Evolutionary conservation across 2,888 invertebrate species (phyloP).

Genomic region (Plebejus melissa): DNA sequence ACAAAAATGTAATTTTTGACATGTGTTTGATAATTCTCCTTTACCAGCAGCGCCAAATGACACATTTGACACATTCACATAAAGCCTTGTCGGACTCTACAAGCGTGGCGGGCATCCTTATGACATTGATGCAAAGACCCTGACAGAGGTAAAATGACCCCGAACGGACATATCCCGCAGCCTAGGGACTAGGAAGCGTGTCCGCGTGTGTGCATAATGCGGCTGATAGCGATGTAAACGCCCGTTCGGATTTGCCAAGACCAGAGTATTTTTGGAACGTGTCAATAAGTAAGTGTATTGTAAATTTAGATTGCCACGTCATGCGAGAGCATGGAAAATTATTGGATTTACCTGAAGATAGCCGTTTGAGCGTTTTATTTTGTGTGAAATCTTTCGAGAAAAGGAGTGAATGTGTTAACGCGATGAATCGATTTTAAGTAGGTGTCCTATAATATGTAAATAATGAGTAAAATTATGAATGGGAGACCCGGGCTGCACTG

Average conservation of each 20-base stretch:
- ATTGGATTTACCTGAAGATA: conserved; percentile 54
- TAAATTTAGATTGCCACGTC: conserved; percentile 75
- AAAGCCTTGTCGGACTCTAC: too few species aligned
- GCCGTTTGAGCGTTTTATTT: conserved; percentile 36
- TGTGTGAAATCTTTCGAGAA: not conserved
- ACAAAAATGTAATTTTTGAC: too few species aligned
- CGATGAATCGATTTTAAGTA: not conserved
- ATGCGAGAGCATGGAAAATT: conserved; percentile 57
- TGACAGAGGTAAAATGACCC: not conserved
- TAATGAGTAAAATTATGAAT: not conserved
- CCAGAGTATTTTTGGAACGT: conserved; percentile 74
- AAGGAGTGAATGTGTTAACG: not conserved
- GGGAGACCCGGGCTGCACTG: not conserved
- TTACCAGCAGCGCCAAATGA: too few species aligned
- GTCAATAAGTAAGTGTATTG: conserved; percentile 77
- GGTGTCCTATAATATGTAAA: not conserved
- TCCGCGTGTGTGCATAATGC: conserved; percentile 51
- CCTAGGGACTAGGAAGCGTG: not conserved
- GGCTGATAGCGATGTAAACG: conserved; percentile 76
- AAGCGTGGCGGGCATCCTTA: too few species aligned
- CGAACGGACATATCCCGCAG: not conserved
- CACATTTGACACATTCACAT: too few species aligned
- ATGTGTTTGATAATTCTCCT: too few species aligned
- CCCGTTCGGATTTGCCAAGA: conserved; percentile 78
- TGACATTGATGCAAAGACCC: not conserved